Evolutionary conservation across 2,113 vertebrate species (phyloP), one percentile per base, ranked within the genome.

Genomic region (Ardeotis arabs): DNA sequence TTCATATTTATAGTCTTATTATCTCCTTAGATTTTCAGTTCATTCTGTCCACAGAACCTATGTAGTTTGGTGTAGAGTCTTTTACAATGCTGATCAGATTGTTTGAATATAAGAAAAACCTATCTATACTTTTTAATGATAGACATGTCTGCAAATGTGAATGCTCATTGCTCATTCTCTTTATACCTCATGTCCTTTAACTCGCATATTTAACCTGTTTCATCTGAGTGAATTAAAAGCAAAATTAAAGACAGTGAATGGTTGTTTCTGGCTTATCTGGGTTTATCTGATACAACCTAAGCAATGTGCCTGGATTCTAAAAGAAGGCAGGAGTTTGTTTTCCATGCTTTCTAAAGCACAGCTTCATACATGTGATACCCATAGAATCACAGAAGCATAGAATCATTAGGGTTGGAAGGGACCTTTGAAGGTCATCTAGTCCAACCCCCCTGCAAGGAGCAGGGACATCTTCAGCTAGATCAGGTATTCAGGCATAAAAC

Each of bases 201-300:
- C 28, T 84, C n/a, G 18, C 18, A 19, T 83, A 62, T 93, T 89
- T 84, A 89, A 89, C 85, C 62, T 55, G 87, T 91, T 84, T 89
- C 62, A 69, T 4, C n/a, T 50, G 66, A 84, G 60, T 89, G 56
- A 94, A 89, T 89, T 90, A 96, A 95, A 94, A 90, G 45, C 28
- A 78, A 14, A 45, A 73, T 69, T 75, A 93, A 93, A 88, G 50
- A 63, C 12, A 78, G 31, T 33, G 66, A 93, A 89, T 27, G 12
- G 39, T 41, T 94, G 49, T 81, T 92, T 88, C 88, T 84, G 31
- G 33, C 39, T 95, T 41, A 73, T 72, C 33, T 79, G 73, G 5
- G 45, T 68, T 68, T 72, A 75, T 69, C 60, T 86, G 70, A 9
- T 86, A 44, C 20, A 12, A 84, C 53, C 45, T 70, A 87, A 37